A percentile compares a stretch with the other conserved stretches of the same genome.
Conservation (phyloP, 2,113 vertebrate genomes). For the Toxotes chatareus region DNA sequence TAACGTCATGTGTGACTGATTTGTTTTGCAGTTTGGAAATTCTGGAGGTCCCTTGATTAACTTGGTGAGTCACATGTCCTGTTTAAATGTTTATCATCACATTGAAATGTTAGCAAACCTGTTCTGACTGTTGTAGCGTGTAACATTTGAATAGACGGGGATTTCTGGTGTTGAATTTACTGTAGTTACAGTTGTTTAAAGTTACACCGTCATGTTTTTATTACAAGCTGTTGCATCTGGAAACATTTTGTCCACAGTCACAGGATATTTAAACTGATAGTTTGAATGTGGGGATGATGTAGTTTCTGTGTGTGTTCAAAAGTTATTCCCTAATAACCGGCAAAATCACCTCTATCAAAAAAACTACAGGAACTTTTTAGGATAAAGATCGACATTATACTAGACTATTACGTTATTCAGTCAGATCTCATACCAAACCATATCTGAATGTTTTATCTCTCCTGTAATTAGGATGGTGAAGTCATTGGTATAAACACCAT, state of each 20-base stretch:
- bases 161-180: not conserved
- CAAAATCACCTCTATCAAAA: not conserved
- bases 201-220: not conserved
- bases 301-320: not conserved
- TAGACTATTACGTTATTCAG: not conserved
- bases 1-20: conserved; percentile 24
- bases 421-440: not conserved
- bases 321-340: not conserved
- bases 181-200: not conserved
- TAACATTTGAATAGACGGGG: not conserved
- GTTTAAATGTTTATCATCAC: not conserved
- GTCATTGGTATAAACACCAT: conserved; percentile 99
- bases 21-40: conserved; percentile 92
- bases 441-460: not conserved
- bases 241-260: not conserved
- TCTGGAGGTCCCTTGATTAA: conserved; percentile 98
- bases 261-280: not conserved
- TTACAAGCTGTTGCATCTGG: not conserved
- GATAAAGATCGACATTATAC: too few relatives aligned
- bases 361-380: not conserved
- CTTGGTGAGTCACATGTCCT: conserved; percentile 87
- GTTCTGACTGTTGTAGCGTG: not conserved
- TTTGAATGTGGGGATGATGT: not conserved
- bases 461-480: conserved; percentile 90
- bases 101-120: not conserved